Conservation (phyloP, 1,140 invertebrate species). For the Harpegnathos saltator region DNA sequence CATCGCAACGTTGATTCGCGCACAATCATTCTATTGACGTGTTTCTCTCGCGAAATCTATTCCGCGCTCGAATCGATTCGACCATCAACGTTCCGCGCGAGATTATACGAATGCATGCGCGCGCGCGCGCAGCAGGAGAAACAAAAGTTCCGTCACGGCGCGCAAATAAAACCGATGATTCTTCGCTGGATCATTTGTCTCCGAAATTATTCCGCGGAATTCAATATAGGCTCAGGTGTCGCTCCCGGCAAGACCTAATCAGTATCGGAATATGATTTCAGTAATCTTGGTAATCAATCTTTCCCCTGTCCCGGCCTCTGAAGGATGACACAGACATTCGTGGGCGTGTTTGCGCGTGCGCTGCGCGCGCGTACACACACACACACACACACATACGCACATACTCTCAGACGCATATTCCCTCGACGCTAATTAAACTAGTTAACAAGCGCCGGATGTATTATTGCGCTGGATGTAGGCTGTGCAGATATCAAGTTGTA, state of each 20-base stretch:
- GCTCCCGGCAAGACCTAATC: slow-evolving; percentile 56
- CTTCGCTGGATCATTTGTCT: slow-evolving; percentile 56
- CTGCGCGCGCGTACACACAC: not conserved
- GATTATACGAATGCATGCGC: not conserved
- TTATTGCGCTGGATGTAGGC: slow-evolving; percentile 45
- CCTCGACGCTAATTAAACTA: slow-evolving; percentile 66
- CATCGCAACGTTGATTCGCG: not conserved
- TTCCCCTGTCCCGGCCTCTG: slow-evolving; percentile 53
- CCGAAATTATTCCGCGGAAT: slow-evolving; percentile 51
- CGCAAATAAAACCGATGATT: slow-evolving; percentile 49
- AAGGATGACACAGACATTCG: slow-evolving; percentile 56
- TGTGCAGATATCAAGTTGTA: not conserved
- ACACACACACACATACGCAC: not conserved
- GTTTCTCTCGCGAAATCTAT: not conserved
- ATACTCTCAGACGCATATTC: not conserved
- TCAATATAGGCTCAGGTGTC: slow-evolving; percentile 48
- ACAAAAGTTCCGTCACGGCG: slow-evolving; percentile 15
- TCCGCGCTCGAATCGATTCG: not conserved
- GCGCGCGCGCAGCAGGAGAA: not conserved
- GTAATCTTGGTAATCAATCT: slow-evolving; percentile 70
- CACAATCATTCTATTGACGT: not conserved
- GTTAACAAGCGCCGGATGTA: slow-evolving; percentile 61
- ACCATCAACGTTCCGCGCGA: not conserved
- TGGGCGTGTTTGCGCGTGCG: slow-evolving; percentile 32
- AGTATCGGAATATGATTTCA: slow-evolving; percentile 66